Evolutionary conservation across 1,140 invertebrate genomes (phyloP).

Genomic region (Lordiphosa collinella): DNA sequence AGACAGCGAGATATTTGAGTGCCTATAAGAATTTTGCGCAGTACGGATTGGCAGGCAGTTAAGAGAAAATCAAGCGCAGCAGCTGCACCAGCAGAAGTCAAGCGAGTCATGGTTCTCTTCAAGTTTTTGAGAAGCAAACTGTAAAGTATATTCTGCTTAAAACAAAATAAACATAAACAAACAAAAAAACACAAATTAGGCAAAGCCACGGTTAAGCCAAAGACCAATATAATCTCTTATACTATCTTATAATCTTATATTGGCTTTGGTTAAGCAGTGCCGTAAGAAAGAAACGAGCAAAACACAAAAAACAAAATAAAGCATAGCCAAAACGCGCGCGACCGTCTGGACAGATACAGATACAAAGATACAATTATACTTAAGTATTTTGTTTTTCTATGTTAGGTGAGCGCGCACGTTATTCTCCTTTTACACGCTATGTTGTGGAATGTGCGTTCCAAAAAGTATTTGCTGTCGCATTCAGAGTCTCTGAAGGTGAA

Average conservation of each 20-base stretch:
- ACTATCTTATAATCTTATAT: too few relatives aligned
- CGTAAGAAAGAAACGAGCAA: conserved; percentile 54
- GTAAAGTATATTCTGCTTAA: conserved; percentile 45
- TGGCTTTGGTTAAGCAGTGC: too few relatives aligned
- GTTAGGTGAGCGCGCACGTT: conserved; percentile 27
- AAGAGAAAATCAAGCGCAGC: conserved; percentile 33
- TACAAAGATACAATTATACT: conserved; percentile 33
- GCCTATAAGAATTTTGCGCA: conserved; percentile 62
- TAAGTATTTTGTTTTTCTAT: conserved; percentile 39
- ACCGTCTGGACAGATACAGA: conserved; percentile 36
- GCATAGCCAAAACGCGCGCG: conserved; percentile 24
- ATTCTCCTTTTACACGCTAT: conserved; percentile 27
- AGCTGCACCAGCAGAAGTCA: conserved; percentile 14
- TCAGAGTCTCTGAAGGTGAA: not conserved
- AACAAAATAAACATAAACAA: conserved; percentile 7
- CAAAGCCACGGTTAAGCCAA: too few relatives aligned
- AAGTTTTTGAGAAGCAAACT: conserved; percentile 45
- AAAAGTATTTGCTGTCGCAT: conserved; percentile 8
- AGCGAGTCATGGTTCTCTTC: conserved; percentile 30
- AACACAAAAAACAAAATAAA: conserved; percentile 39
- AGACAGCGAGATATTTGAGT: conserved; percentile 36
- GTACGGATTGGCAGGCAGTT: conserved; percentile 31
- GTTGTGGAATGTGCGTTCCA: conserved; percentile 38
- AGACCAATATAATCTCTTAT: too few relatives aligned
- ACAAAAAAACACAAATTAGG: too few relatives aligned